Base-by-base conservation (phyloP, 2,797 vertebrate genomes). In the Neopelma chrysocephalum region DNA sequence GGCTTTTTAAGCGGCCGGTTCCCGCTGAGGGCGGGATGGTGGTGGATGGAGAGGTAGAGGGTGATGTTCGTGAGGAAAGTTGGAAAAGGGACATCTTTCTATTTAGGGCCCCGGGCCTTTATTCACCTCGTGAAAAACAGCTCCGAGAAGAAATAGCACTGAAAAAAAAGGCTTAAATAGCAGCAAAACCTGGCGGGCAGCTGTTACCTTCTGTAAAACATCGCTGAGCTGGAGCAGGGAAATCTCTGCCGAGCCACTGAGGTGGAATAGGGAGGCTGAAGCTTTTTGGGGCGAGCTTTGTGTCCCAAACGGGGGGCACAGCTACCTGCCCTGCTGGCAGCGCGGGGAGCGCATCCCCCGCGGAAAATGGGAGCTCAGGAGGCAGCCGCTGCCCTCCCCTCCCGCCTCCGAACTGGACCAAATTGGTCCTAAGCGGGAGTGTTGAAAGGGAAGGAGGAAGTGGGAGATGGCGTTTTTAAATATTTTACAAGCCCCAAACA, bases 401-500 rank as follows among this genome's bases (percentile, higher is more conserved):
- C 53, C 61, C 36, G 6, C 16, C 61, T 60, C 62, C 85, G n/a
- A 91, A 82, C 88, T 68, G 94, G 92, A 56, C 90, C 95, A 85
- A 91, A 85, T 79, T 75, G 95, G 90, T 93, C 47, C 77, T 43
- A 47, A 25, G 12, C 38, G 73, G 34, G 48, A 71, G 96, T 31
- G 94, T 72, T 96, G 95, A 93, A 94, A 96, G 80, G 80, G 66
- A 77, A 40, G 54, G 70, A 90, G 92, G 92, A 93, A 89, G 62
- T 3, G 86, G 64, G 80, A 89, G 83, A 80, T 26, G 0, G 84
- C 45, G 31, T 87, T 96, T 91, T 85, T 43, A 64, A 84, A 89
- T 92, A 95, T 96, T 94, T 95, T 94, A 96, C 96, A 78, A 94
- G 88, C 90, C 77, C 86, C 86, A 43, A 25, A 25, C 95, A 92